Conservation (phyloP, 2,113 vertebrate genomes). For the Stercorarius parasiticus region DNA sequence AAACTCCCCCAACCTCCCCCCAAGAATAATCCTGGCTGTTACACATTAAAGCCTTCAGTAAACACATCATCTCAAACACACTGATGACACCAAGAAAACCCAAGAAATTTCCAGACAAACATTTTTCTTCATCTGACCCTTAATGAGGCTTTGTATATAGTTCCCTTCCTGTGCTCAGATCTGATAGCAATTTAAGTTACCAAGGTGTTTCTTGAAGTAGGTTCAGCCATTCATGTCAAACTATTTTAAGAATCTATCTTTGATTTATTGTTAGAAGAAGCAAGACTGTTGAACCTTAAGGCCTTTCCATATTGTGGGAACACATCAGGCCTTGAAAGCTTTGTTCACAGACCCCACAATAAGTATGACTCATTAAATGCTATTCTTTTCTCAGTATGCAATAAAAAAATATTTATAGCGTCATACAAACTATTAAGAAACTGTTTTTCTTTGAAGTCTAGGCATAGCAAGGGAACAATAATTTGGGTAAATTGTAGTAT, state of each 20-base stretch:
- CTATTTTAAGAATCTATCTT: not conserved
- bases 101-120: not conserved
- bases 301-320: not conserved
- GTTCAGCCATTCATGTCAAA: not conserved
- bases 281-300: not conserved
- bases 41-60: not conserved
- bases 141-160: not conserved
- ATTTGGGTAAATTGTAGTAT: not conserved
- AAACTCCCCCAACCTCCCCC: not conserved
- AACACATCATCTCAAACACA: not conserved
- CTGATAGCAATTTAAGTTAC: not conserved
- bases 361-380: not conserved
- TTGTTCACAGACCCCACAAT: not conserved
- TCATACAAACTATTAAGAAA: not conserved
- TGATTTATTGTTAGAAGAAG: not conserved
- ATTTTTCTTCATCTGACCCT: not conserved
- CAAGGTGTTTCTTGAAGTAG: not conserved
- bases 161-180: not conserved
- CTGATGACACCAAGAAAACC: not conserved
- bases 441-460: conserved; percentile 1
- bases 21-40: not conserved
- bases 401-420: conserved; percentile 19
- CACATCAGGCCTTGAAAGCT: not conserved
- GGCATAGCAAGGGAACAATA: not conserved
- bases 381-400: not conserved